Conservation (phyloP, 2,113 vertebrate genomes). For the Anser brachyrhynchus region DNA sequence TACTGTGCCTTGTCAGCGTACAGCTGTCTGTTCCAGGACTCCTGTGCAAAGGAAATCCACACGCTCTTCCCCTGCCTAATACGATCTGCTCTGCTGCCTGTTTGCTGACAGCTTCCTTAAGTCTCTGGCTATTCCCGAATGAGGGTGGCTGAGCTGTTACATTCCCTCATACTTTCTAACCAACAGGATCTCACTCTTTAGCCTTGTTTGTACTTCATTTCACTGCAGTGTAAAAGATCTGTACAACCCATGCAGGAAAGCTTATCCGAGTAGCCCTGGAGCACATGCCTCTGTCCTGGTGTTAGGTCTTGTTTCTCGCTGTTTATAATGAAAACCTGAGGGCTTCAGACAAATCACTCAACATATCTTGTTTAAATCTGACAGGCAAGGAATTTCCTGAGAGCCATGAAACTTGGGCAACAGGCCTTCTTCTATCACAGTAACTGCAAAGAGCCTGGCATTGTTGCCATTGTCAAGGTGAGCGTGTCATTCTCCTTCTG, state of each 20-base stretch:
- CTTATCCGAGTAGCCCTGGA: neutral
- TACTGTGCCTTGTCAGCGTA: neutral
- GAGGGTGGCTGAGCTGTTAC: neutral
- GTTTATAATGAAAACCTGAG: neutral
- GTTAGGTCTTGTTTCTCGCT: neutral
- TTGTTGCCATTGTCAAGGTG: slow-evolving; percentile 90
- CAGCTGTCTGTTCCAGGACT: neutral
- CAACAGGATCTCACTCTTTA: neutral
- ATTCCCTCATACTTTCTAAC: neutral
- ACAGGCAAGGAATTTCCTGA: slow-evolving; percentile 95
- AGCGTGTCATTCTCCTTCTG: neutral
- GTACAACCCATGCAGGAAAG: neutral
- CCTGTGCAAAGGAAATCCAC: neutral
- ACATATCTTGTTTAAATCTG: neutral
- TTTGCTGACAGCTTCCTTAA: neutral
- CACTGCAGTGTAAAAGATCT: neutral
- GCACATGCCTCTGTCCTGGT: neutral
- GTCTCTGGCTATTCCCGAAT: neutral
- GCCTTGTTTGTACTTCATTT: neutral
- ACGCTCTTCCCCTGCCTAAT: fast-evolving
- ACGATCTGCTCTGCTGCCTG: neutral
- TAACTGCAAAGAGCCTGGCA: slow-evolving; percentile 95
- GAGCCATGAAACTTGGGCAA: slow-evolving; percentile 89
- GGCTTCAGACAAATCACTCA: neutral
- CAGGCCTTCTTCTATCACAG: slow-evolving; percentile 97